phyloP scores from a whole-genome alignment of 2,888 invertebrate genomes.

The Hydriomena furcata region DNA sequence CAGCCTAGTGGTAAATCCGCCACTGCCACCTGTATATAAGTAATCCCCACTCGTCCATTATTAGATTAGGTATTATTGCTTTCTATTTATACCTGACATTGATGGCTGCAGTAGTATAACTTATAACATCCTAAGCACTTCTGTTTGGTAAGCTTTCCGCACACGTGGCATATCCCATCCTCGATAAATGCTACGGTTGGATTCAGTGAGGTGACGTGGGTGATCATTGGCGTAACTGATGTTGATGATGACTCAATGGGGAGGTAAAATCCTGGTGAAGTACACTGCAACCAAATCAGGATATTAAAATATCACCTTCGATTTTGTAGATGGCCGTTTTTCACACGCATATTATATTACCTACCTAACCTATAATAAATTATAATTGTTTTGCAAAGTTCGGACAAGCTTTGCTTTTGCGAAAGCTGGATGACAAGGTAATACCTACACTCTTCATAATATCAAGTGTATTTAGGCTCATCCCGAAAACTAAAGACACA shows the following conservation, averaged over 20 bases:
- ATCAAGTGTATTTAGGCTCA: too few species aligned
- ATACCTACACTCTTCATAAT: too few species aligned
- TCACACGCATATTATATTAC: background rate
- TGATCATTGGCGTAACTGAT: slow-evolving; percentile 38
- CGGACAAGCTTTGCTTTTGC: too few species aligned
- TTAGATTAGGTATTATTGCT: too few species aligned
- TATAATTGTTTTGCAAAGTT: too few species aligned
- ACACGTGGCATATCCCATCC: slow-evolving; percentile 44
- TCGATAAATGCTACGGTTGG: slow-evolving; percentile 27
- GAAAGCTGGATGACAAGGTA: background rate
- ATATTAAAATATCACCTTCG: background rate
- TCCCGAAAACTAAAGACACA: too few species aligned
- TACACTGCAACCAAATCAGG: slow-evolving; percentile 13
- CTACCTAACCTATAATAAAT: too few species aligned
- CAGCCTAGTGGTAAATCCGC: too few species aligned
- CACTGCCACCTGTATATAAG: too few species aligned
- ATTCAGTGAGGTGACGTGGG: slow-evolving; percentile 45
- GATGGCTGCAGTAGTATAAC: slow-evolving; percentile 48
- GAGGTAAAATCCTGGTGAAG: slow-evolving; percentile 5
- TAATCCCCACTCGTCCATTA: too few species aligned
- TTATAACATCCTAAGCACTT: slow-evolving; percentile 44
- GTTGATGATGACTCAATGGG: background rate
- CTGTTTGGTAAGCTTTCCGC: slow-evolving; percentile 38
- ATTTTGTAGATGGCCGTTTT: background rate
- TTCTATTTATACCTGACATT: slow-evolving; percentile 49